Evolutionary conservation across 2,113 vertebrate species (phyloP).

Genomic region (Cynopterus brachyotis): DNA sequence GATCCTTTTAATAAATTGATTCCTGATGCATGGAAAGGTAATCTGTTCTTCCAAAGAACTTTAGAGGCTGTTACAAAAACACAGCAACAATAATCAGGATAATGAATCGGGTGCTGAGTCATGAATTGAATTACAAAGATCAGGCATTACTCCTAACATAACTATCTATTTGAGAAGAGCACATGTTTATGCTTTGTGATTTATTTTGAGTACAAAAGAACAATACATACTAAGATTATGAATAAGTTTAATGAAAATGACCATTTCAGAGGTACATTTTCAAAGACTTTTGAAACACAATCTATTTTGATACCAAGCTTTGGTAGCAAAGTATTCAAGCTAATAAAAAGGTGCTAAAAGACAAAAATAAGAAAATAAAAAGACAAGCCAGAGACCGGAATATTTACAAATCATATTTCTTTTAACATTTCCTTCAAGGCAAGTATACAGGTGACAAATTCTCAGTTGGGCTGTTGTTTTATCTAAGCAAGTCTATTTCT

Average conservation of each 20-base stretch:
- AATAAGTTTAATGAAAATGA: neutral
- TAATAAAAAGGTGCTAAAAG: conserved; percentile 33
- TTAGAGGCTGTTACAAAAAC: neutral
- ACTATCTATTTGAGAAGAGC: neutral
- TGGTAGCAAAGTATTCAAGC: neutral
- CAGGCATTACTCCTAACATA: neutral
- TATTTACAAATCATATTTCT: neutral
- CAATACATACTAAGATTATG: neutral
- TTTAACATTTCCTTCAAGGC: neutral
- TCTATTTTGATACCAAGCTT: conserved; percentile 22
- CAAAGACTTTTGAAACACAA: neutral
- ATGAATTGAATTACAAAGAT: neutral
- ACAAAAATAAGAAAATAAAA: neutral
- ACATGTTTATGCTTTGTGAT: neutral
- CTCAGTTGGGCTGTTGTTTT: neutral
- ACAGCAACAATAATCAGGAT: neutral
- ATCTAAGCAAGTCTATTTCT: neutral
- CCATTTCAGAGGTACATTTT: neutral
- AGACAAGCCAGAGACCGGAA: neutral
- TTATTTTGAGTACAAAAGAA: conserved; percentile 36
- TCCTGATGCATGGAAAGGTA: neutral
- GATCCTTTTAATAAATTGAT: neutral
- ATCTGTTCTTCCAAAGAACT: neutral
- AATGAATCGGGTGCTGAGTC: neutral
- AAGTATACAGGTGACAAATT: neutral